Percentiles rank a stretch among this genome's conserved stretches.
Conservation (phyloP, 37 sponge, comb jelly and placozoan species). For the Beroe ovata region DNA sequence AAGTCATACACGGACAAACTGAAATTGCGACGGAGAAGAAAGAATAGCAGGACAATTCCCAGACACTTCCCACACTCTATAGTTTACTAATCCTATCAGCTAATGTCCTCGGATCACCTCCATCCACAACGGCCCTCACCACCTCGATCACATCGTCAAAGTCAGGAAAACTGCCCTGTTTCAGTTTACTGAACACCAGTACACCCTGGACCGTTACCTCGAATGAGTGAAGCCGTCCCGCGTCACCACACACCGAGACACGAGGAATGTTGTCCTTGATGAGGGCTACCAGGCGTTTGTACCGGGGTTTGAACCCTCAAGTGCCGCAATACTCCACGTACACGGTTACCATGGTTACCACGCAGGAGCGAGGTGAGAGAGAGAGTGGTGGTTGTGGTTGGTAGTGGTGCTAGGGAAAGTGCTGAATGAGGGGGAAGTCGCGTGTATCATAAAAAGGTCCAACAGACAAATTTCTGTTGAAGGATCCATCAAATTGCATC, state of each 20-base stretch:
- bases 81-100: background rate
- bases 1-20: background rate
- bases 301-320: background rate
- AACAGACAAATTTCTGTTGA: too few species aligned
- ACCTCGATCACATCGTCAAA: background rate
- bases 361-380: too few species aligned
- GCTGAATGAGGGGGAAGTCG: too few species aligned
- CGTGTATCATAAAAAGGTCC: too few species aligned
- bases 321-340: conserved; percentile 1
- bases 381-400: background rate
- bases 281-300: background rate
- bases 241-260: background rate
- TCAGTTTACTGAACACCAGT: background rate
- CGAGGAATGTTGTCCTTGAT: background rate
- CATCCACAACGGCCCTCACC: background rate
- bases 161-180: background rate
- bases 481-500: too few species aligned
- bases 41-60: too few species aligned
- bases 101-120: background rate
- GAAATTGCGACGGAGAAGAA: too few species aligned
- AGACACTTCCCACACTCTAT: background rate
- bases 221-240: background rate
- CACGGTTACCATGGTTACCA: background rate
- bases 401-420: background rate
- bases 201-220: background rate